Percentiles rank a stretch among this genome's conserved stretches.
phyloP scores from a whole-genome alignment of 2,888 invertebrate species.

The Saturnia japonica region DNA sequence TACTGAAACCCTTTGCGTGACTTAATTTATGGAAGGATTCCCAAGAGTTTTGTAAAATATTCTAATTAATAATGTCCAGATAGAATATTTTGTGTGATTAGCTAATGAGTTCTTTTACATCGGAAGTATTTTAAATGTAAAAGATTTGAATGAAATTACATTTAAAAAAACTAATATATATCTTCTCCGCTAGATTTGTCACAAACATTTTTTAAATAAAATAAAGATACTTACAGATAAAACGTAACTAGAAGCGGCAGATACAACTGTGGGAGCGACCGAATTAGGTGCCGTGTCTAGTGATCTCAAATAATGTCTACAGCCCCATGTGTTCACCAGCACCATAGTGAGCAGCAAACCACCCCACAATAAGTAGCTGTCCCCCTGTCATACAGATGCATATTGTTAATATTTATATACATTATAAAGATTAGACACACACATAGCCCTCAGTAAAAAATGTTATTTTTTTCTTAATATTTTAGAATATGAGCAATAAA shows the following conservation, averaged over 20 bases:
- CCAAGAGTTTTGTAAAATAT: background rate
- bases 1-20: background rate
- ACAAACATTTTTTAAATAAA: background rate
- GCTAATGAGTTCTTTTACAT: background rate
- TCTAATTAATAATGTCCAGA: background rate
- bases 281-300: conserved; percentile 83
- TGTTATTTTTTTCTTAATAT: background rate
- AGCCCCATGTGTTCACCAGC: conserved; percentile 82
- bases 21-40: background rate
- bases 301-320: conserved; percentile 84
- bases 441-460: background rate
- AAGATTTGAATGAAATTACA: too few species aligned
- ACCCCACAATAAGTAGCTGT: conserved; percentile 62
- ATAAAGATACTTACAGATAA: conserved; percentile 78
- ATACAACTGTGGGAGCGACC: conserved; percentile 83
- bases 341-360: conserved; percentile 76
- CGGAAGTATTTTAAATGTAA: background rate
- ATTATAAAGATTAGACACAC: background rate
- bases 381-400: conserved; percentile 49
- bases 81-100: background rate
- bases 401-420: background rate
- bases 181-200: background rate
- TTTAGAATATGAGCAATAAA: too few species aligned
- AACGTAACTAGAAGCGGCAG: conserved; percentile 84
- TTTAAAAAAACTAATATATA: too few species aligned